Conservation (phyloP, 2,888 invertebrate species). For the Amiota communis region DNA sequence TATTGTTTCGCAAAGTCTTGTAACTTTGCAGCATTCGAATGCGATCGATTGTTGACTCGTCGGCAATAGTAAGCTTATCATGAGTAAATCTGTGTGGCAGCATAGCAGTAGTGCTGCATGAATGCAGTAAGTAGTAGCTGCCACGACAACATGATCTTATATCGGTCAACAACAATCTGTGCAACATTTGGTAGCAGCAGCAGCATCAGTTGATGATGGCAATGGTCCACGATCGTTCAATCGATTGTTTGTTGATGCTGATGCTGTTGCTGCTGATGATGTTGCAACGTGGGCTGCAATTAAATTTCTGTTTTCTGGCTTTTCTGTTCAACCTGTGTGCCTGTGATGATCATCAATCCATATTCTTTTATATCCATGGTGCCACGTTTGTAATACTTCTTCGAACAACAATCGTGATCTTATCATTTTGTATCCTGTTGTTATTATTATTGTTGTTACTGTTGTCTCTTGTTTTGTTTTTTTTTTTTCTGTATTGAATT, state of each 20-base stretch:
- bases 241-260: neutral
- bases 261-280: neutral
- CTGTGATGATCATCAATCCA: slow-evolving; percentile 22
- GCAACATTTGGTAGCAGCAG: slow-evolving; percentile 18
- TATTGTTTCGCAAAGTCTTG: neutral
- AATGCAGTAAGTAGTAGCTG: slow-evolving; percentile 11
- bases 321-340: slow-evolving; percentile 15
- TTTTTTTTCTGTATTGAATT: slow-evolving; percentile 59
- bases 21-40: neutral
- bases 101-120: neutral
- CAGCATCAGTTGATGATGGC: neutral
- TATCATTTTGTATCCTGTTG: slow-evolving; percentile 48
- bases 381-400: neutral
- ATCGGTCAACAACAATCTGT: slow-evolving; percentile 28
- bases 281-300: slow-evolving; percentile 32
- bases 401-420: slow-evolving; percentile 57
- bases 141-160: slow-evolving; percentile 5
- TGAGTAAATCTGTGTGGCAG: slow-evolving; percentile 10
- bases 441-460: no score
- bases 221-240: neutral
- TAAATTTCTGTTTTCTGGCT: slow-evolving; percentile 16
- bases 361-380: slow-evolving; percentile 8
- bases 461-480: no score
- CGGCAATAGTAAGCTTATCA: slow-evolving; percentile 10
- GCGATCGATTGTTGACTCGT: slow-evolving; percentile 1